phyloP scores from a whole-genome alignment of 2,113 vertebrate species.

The Blennius ocellaris region DNA sequence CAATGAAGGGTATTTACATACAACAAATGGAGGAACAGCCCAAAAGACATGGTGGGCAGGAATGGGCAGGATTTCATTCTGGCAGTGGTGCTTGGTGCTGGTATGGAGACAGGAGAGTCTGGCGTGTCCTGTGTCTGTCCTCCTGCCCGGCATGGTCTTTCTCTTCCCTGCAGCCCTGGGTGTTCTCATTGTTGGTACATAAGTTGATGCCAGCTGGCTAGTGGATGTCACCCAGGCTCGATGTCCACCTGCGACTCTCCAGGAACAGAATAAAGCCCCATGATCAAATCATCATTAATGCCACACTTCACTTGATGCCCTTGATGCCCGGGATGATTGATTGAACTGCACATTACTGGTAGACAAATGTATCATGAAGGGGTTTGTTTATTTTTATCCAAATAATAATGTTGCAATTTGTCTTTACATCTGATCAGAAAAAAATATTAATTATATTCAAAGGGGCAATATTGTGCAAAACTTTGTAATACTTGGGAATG shows the following conservation, averaged over 20 bases:
- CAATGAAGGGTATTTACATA: too few relatives aligned
- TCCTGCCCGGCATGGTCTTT: conserved; percentile 23
- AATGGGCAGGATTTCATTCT: too few relatives aligned
- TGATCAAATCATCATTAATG: conserved; percentile 56
- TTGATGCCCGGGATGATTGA: conserved; percentile 9
- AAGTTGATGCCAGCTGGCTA: conserved; percentile 55
- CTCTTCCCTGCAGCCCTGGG: conserved; percentile 17
- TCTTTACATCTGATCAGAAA: conserved; percentile 11
- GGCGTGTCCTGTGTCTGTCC: conserved; percentile 41
- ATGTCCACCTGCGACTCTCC: conserved; percentile 46
- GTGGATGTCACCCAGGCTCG: conserved; percentile 39
- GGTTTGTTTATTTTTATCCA: background rate
- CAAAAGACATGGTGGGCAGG: too few relatives aligned
- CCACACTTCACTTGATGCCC: conserved; percentile 6
- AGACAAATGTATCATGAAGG: conserved; percentile 2
- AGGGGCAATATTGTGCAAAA: too few relatives aligned
- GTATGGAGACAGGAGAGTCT: too few relatives aligned
- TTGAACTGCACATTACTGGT: background rate
- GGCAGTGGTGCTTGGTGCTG: too few relatives aligned
- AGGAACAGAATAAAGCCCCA: conserved; percentile 6
- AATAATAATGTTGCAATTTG: background rate
- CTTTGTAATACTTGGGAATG: too few relatives aligned
- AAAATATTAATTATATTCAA: background rate
- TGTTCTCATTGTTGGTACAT: conserved; percentile 30
- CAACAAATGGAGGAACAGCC: too few relatives aligned